These are phyloP conservation scores for Melanerpes aurifrons DNA, from an alignment of 2,113 vertebrate genomes.

Conservation along the genomic window DNA sequence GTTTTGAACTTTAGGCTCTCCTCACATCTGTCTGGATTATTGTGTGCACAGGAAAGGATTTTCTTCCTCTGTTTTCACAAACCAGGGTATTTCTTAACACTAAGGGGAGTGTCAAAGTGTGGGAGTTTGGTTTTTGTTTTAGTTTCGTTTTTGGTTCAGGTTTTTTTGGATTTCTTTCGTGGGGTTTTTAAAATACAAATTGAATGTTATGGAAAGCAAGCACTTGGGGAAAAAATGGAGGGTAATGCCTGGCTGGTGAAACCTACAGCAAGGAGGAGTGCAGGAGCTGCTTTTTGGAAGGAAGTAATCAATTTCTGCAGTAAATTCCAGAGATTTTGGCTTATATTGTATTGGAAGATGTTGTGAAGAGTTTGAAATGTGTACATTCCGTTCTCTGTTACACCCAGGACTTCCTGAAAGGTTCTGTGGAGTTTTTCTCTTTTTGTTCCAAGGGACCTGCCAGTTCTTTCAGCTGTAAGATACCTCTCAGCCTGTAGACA, in stretches of 20 bases:
- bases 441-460: not conserved
- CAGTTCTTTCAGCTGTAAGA: not conserved
- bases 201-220: not conserved
- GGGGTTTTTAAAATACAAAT: not conserved
- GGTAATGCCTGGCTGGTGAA: not conserved
- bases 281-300: not conserved
- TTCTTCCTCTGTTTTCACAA: not conserved
- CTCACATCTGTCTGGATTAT: not conserved
- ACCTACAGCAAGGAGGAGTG: not conserved
- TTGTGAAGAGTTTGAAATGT: not conserved
- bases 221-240: not conserved
- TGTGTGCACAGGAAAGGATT: not conserved
- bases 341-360: not conserved
- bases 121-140: not conserved
- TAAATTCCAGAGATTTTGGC: not conserved
- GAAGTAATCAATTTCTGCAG: not conserved
- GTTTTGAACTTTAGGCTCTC: not conserved
- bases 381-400: not conserved
- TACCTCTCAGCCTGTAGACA: not conserved
- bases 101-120: not conserved
- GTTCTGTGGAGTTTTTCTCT: not conserved
- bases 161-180: too few species aligned
- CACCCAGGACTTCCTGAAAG: not conserved
- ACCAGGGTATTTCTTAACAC: not conserved
- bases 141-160: not conserved